Conservation (phyloP, 2,113 vertebrate genomes). For the Lynx canadensis region DNA sequence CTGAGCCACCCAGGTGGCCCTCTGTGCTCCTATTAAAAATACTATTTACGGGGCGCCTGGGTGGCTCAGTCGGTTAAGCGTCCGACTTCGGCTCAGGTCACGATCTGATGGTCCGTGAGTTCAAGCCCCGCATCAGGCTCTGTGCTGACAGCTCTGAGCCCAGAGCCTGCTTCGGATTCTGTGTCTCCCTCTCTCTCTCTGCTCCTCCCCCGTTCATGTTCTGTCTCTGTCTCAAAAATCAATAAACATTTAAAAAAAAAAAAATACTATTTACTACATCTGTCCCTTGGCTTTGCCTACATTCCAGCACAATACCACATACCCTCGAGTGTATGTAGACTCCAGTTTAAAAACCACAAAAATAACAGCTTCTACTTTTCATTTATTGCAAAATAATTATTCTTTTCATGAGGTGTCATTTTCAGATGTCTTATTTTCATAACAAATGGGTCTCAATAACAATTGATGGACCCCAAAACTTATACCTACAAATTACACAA, state of each 20-base stretch:
- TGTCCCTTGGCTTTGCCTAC: background rate
- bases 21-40: background rate
- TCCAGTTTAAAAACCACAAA: background rate
- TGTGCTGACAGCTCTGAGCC: too few species aligned
- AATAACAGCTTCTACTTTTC: background rate
- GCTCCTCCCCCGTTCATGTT: too few species aligned
- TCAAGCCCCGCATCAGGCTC: too few species aligned
- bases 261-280: background rate
- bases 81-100: too few species aligned
- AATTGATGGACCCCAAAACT: background rate
- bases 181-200: too few species aligned
- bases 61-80: too few species aligned
- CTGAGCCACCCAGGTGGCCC: too few species aligned
- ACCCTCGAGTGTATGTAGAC: background rate
- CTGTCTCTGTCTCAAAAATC: too few species aligned
- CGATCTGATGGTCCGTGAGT: too few species aligned
- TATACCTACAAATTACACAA: background rate
- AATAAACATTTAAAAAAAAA: background rate
- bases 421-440: constrained; percentile 16
- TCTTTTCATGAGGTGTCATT: background rate
- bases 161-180: too few species aligned
- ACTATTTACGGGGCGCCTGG: background rate
- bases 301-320: background rate
- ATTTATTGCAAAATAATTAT: background rate
- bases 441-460: constrained; percentile 7